phyloP scores from a whole-genome alignment of 2,113 vertebrate genomes.

The Xenopus tropicalis region UCB_Xtro_10.0 CM004443.2:175671501-175672000 shows the following conservation, averaged over 20 bases:
- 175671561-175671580: neutral
- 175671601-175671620: constrained; percentile 32
- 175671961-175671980: no score
- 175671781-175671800: constrained; percentile 54
- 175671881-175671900: no score
- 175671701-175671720: constrained; percentile 72
- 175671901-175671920: no score
- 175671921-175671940: no score
- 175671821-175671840: no score
- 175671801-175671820: neutral
- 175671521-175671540: no score
- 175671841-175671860: no score
- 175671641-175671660: constrained; percentile 51
- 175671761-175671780: constrained; percentile 74
- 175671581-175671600: constrained; percentile 60
- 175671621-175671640: constrained; percentile 45
- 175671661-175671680: constrained; percentile 71
- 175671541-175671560: no score
- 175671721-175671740: constrained; percentile 74
- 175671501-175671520: no score
- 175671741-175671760: constrained; percentile 70
- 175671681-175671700: constrained; percentile 68
- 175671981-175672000: no score
- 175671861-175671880: no score
- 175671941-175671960: no score